Conservation (phyloP, 2,888 invertebrate species). For the Polylopha cassiicola region DNA sequence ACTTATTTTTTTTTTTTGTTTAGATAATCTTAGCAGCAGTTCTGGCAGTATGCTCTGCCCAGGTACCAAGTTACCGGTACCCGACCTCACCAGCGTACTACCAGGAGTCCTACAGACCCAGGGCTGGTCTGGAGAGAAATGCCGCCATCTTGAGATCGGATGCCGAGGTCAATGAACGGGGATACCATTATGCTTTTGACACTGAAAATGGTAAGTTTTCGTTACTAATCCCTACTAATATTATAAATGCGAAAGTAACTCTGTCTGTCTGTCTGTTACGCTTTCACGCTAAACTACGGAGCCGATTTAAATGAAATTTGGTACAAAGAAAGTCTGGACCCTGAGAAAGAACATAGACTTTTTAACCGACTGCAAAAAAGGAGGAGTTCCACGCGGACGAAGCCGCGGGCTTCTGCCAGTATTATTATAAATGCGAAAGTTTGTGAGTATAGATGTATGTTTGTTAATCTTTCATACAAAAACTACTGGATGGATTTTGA, state of each 20-base stretch:
- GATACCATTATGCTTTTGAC: slow-evolving; percentile 73
- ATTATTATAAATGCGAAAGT: too few relatives aligned
- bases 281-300: too few relatives aligned
- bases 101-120: slow-evolving; percentile 40
- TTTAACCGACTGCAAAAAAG: too few relatives aligned
- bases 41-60: slow-evolving; percentile 40
- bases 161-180: slow-evolving; percentile 55
- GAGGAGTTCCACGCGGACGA: too few relatives aligned
- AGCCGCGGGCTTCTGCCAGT: too few relatives aligned
- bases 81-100: slow-evolving; percentile 38
- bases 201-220: slow-evolving; percentile 77
- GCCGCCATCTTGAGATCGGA: slow-evolving; percentile 60
- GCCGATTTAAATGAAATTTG: too few relatives aligned
- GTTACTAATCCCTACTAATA: slow-evolving; percentile 1
- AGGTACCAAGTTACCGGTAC: slow-evolving; percentile 31
- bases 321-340: too few relatives aligned
- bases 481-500: too few relatives aligned
- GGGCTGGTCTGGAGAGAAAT: slow-evolving; percentile 49
- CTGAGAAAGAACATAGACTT: too few relatives aligned
- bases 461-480: too few relatives aligned
- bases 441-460: too few relatives aligned
- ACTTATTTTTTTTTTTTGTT: slow-evolving; percentile 15
- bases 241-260: background rate
- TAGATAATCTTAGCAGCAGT: slow-evolving; percentile 57
- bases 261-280: too few relatives aligned